Evolutionary conservation across 2,888 invertebrate species (phyloP).

Genomic region (Megamerina dolium): DNA sequence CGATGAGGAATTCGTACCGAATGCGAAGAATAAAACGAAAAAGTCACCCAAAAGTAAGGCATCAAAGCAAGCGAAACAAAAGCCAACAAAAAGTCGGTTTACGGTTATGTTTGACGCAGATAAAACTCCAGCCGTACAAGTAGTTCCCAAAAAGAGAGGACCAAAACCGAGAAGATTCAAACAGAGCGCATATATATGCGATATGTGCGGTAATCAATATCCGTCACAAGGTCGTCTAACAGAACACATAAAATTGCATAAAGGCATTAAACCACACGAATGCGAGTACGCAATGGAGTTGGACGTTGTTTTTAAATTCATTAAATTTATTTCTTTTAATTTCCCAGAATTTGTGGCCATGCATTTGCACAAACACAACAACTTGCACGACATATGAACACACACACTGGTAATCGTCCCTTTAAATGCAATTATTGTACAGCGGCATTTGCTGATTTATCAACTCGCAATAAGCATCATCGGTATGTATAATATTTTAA

Average conservation of each 20-base stretch:
- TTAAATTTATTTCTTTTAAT: neutral
- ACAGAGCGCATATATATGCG: constrained; percentile 37
- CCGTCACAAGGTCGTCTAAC: constrained; percentile 45
- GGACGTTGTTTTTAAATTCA: neutral
- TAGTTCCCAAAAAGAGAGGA: constrained; percentile 5
- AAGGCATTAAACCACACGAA: constrained; percentile 45
- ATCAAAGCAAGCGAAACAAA: constrained; percentile 23
- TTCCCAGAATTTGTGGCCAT: constrained; percentile 42
- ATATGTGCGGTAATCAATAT: constrained; percentile 47
- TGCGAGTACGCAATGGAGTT: constrained; percentile 40
- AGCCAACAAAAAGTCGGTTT: constrained; percentile 24
- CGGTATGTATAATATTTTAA: constrained; percentile 26
- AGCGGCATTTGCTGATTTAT: constrained; percentile 47
- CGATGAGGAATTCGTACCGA: constrained; percentile 34
- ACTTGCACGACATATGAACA: constrained; percentile 48
- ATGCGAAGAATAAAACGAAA: constrained; percentile 13
- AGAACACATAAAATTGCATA: constrained; percentile 46
- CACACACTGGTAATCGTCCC: constrained; percentile 48
- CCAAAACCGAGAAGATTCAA: constrained; percentile 26
- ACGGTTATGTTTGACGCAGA: constrained; percentile 6
- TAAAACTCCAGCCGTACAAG: neutral
- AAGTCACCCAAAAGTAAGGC: neutral
- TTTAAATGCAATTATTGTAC: constrained; percentile 46
- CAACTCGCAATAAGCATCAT: constrained; percentile 48
- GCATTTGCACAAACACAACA: constrained; percentile 47